Evolutionary conservation across 2,797 vertebrate genomes (phyloP).

Genomic region (Acanthis flammea): DNA sequence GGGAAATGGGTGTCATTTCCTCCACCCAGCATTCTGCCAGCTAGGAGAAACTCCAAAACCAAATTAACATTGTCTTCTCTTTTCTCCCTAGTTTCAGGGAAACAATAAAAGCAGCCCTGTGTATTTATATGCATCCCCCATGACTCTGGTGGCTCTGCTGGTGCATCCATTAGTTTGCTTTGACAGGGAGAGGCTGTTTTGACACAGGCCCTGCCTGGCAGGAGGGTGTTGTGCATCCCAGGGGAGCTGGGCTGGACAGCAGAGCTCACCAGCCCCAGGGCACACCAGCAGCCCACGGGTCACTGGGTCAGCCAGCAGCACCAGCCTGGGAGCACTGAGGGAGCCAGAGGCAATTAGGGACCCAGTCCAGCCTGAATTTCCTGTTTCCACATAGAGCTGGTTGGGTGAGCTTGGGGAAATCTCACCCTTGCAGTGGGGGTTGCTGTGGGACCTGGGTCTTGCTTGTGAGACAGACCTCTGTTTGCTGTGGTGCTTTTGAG

Average conservation of each 20-base stretch:
- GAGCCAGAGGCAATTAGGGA: background rate
- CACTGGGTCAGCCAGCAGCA: background rate
- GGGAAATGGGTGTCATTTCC: background rate
- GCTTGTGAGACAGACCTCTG: background rate
- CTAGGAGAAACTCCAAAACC: background rate
- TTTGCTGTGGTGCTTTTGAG: background rate
- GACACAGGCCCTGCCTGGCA: background rate
- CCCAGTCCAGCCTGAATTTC: background rate
- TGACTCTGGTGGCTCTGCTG: background rate
- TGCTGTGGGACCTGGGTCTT: background rate
- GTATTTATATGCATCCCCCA: background rate
- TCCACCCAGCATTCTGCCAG: background rate
- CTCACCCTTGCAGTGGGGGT: accelerated
- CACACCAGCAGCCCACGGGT: background rate
- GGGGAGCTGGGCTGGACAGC: background rate
- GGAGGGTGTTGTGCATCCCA: background rate
- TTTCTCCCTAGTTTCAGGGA: background rate
- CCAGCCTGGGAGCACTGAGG: background rate
- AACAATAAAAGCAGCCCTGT: background rate
- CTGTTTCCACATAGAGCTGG: accelerated
- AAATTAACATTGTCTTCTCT: background rate
- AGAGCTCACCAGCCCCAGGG: background rate
- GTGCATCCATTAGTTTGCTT: background rate
- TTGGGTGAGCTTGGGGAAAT: background rate
- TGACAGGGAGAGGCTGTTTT: background rate